Base-by-base conservation (phyloP, 2,888 invertebrate species). In the Scaptomyza tumidula region DNA sequence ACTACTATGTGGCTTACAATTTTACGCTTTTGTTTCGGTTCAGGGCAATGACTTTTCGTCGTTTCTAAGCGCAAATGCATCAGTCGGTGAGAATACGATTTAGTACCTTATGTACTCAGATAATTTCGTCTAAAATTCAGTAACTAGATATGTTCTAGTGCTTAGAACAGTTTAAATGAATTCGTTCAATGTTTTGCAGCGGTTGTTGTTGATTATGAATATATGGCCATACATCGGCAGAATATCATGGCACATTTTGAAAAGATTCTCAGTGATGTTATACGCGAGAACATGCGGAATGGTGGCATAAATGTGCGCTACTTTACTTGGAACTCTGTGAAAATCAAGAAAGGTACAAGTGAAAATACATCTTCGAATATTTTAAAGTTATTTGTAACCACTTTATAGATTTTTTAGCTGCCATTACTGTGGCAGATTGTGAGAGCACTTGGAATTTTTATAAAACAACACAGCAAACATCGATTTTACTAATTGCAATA, bases 391-490 rank as follows among this genome's bases (percentile, higher is more conserved):
- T 14, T 7, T 27, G 4, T 39, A 29, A 9, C 6, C 3, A 6
- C 2, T 35, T 10, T 59, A 3, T 71, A 96, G 96, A 96, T 90
- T 95, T 95, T 77, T 93, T 95, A 49, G 95, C 95, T 31, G 94
- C 96, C 55, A 93, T 97, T 68, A 95, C 95, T 44, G 93, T 96
- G 50, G 94, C 95, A n/a, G 94, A 95, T 4, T 97, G 97, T 90
- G 90, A 93, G 60, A 94, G 94, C 67, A 96, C 96, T 0, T 97
- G 97, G 97, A 93, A 93, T 7, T 92, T 97, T 55, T 96, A 94
- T 90, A 93, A 94, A 56, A 91, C 93, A 1, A 94, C 95, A 0
- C 93, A 94, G 82, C 93, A 93, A 66, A 95, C 95, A 80, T 94
- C 95, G 62, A 92, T 97, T 7, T 91, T 96, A 0, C 93, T 96